Conservation (phyloP, 2,113 vertebrate genomes). For the Dicrurus megarhynchus region DNA sequence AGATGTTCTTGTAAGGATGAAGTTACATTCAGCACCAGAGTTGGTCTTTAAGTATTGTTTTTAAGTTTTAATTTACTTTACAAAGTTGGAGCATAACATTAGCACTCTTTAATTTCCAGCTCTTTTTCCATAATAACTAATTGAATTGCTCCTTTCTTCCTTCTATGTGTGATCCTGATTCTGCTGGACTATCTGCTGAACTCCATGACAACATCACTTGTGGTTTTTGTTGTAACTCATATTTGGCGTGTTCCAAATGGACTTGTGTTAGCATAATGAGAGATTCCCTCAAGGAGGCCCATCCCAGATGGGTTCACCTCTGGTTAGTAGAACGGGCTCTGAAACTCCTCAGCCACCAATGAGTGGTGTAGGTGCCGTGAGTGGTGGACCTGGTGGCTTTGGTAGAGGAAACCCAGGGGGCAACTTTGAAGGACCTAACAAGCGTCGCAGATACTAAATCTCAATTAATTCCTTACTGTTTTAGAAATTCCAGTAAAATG, state of each 20-base stretch:
- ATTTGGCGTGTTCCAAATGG: slow-evolving; percentile 75
- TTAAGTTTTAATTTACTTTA: not conserved
- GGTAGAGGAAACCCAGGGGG: slow-evolving; percentile 88
- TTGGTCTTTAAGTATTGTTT: not conserved
- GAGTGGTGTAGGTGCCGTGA: slow-evolving; percentile 82
- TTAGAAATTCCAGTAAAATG: slow-evolving; percentile 63
- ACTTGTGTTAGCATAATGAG: slow-evolving; percentile 88
- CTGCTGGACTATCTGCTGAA: slow-evolving; percentile 83
- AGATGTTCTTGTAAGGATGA: not conserved
- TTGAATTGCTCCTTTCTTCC: slow-evolving; percentile 87
- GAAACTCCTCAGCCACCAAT: slow-evolving; percentile 87
- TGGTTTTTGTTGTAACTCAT: slow-evolving; percentile 75
- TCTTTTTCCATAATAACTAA: slow-evolving; percentile 82
- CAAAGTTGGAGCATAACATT: slow-evolving; percentile 63
- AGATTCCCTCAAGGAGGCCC: slow-evolving; percentile 86
- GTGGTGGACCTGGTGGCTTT: slow-evolving; percentile 85
- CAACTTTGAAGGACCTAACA: slow-evolving; percentile 94
- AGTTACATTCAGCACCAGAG: not conserved
- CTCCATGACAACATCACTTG: slow-evolving; percentile 81
- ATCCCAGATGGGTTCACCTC: slow-evolving; percentile 82
- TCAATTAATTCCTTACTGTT: slow-evolving; percentile 66
- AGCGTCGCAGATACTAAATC: slow-evolving; percentile 90
- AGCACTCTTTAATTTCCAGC: slow-evolving; percentile 70
- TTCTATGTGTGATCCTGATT: slow-evolving; percentile 83
- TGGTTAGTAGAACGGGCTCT: slow-evolving; percentile 85